Evolutionary conservation across 2,797 vertebrate species (phyloP).

Genomic region (Malurus leucopterus): DNA sequence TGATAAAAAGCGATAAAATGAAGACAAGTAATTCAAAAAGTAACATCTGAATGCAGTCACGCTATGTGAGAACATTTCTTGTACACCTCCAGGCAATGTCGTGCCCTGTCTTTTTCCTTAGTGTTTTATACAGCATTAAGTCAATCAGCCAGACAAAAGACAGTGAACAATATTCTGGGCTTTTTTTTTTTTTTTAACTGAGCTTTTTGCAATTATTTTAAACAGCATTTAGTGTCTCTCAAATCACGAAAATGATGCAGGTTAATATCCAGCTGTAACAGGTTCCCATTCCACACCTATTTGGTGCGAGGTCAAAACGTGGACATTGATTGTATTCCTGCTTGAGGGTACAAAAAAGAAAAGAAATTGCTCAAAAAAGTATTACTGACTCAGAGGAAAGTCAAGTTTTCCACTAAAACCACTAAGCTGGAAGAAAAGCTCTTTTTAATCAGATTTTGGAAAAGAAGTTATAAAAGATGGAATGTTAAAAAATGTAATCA

Average conservation of each 20-base stretch:
- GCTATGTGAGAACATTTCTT: not conserved
- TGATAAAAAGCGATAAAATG: not conserved
- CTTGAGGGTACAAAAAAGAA: not conserved
- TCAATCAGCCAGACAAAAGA: not conserved
- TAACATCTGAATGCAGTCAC: not conserved
- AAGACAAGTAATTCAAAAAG: not conserved
- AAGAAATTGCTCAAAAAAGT: not conserved
- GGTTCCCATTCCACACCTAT: not conserved
- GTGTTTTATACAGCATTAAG: not conserved
- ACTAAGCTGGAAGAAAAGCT: not conserved
- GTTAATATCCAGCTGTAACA: not conserved
- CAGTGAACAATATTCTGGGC: not conserved
- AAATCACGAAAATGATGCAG: not conserved
- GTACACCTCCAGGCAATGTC: not conserved
- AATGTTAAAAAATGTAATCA: not conserved
- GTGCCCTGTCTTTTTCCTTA: not conserved
- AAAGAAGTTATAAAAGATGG: not conserved
- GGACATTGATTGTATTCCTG: rapidly evolving
- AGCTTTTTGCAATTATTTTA: not conserved
- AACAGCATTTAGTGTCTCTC: not conserved
- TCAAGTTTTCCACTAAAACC: not conserved
- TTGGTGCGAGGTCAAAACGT: not conserved
- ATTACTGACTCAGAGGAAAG: not conserved
- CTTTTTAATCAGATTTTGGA: not conserved
- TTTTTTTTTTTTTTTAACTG: not conserved